Evolutionary conservation across 2,113 vertebrate species (phyloP).

Genomic region (Antechinus stuartii): DNA sequence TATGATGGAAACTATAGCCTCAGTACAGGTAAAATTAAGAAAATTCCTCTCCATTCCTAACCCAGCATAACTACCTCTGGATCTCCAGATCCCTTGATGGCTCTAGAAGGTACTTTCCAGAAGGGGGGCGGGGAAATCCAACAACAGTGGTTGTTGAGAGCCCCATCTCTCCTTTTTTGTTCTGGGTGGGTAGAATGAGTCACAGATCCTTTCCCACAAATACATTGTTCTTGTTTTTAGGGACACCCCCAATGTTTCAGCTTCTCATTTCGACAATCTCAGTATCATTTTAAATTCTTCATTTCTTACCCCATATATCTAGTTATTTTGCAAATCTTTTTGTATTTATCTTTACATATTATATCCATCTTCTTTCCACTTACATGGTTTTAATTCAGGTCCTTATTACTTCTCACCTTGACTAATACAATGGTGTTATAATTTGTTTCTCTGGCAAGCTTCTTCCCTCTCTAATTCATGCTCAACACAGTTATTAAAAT

Average conservation of each 20-base stretch:
- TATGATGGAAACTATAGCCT: neutral
- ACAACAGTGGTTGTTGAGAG: neutral
- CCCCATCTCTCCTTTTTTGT: neutral
- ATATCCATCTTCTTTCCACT: neutral
- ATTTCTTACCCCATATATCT: too few relatives aligned
- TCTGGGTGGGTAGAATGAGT: neutral
- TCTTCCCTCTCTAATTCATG: too few relatives aligned
- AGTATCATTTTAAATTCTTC: neutral
- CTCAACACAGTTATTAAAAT: neutral
- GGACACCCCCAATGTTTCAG: neutral
- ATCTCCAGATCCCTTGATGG: neutral
- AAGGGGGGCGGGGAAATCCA: neutral
- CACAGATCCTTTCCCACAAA: neutral
- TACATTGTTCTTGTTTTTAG: too few relatives aligned
- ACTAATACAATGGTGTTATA: too few relatives aligned
- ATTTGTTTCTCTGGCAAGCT: too few relatives aligned
- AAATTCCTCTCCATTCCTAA: neutral
- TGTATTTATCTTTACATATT: neutral
- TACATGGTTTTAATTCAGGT: neutral
- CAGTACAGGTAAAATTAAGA: neutral
- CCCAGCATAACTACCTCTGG: neutral
- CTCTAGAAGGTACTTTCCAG: neutral
- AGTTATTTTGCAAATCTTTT: neutral
- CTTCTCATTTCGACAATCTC: neutral
- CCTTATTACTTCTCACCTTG: neutral